phyloP scores from a whole-genome alignment of 2,888 invertebrate genomes.

The Aquatica leii region DNA sequence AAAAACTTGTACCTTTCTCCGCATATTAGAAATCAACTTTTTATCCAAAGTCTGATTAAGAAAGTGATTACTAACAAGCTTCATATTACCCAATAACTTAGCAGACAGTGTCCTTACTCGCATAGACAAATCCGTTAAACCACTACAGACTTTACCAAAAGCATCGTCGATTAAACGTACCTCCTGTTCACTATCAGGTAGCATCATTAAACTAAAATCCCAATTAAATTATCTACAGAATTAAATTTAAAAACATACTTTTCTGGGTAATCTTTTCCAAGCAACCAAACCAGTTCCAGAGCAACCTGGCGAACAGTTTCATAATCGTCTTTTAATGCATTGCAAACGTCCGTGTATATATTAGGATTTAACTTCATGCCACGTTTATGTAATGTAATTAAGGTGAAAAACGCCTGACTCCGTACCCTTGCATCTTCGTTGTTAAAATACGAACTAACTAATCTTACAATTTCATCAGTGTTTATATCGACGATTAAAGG shows the following conservation, averaged over 20 bases:
- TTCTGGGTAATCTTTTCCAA: slow-evolving; percentile 89
- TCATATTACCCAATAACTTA: slow-evolving; percentile 85
- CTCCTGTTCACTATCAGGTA: slow-evolving; percentile 80
- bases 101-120: slow-evolving; percentile 87
- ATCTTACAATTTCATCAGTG: slow-evolving; percentile 70
- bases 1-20: slow-evolving; percentile 64
- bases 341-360: slow-evolving; percentile 74
- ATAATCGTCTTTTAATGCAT: slow-evolving; percentile 89
- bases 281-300: slow-evolving; percentile 82
- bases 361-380: slow-evolving; percentile 79
- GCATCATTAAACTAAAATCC: slow-evolving; percentile 68
- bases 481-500: slow-evolving; percentile 69
- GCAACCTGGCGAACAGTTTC: slow-evolving; percentile 91
- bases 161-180: slow-evolving; percentile 94
- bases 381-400: slow-evolving; percentile 83
- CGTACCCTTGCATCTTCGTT: slow-evolving; percentile 91
- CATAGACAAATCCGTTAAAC: slow-evolving; percentile 91
- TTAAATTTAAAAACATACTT: slow-evolving; percentile 65
- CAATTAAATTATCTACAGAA: neutral
- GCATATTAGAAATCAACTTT: slow-evolving; percentile 95
- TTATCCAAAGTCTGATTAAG: slow-evolving; percentile 97
- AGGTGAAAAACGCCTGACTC: slow-evolving; percentile 86
- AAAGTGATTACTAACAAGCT: slow-evolving; percentile 86
- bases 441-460: slow-evolving; percentile 86
- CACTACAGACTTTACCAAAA: slow-evolving; percentile 92